These are phyloP conservation scores for Drosophila engyochracea DNA, from an alignment of 2,888 invertebrate species.

Conservation along the genomic window DNA sequence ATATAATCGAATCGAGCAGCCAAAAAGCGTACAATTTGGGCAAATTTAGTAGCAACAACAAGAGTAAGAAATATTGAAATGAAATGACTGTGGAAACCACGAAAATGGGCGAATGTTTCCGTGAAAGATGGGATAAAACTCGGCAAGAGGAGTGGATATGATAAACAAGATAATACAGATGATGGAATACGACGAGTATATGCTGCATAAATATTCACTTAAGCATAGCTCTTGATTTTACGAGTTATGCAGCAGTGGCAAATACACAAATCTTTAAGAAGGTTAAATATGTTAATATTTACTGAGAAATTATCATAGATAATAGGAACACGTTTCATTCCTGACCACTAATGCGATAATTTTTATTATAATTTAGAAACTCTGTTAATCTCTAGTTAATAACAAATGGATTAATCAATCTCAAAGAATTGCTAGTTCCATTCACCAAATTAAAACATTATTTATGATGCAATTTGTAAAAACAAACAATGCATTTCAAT, in stretches of 20 bases:
- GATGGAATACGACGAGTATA: conserved; percentile 1
- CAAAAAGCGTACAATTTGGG: conserved; percentile 61
- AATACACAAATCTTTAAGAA: not conserved
- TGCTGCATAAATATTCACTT: conserved; percentile 12
- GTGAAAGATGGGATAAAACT: conserved; percentile 4
- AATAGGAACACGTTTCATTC: not conserved
- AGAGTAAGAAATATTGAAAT: conserved; percentile 42
- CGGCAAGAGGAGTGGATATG: conserved; percentile 33
- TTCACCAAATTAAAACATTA: not conserved
- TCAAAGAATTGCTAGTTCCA: not conserved
- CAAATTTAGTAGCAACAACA: conserved; percentile 53
- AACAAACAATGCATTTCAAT: not conserved
- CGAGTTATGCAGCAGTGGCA: not conserved
- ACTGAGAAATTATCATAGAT: not conserved
- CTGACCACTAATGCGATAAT: not conserved
- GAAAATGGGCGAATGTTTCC: conserved; percentile 37
- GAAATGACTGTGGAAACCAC: conserved; percentile 58
- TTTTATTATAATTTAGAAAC: not conserved
- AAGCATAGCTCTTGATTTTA: conserved; percentile 6
- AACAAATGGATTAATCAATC: not conserved
- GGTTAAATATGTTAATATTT: not conserved
- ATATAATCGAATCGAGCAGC: conserved; percentile 77
- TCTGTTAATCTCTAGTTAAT: not conserved
- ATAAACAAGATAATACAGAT: conserved; percentile 35
- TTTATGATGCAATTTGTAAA: not conserved